Evolutionary conservation across 2,888 invertebrate species (phyloP), one percentile per base, ranked within the genome.

Genomic region (Ophraella communa): DNA sequence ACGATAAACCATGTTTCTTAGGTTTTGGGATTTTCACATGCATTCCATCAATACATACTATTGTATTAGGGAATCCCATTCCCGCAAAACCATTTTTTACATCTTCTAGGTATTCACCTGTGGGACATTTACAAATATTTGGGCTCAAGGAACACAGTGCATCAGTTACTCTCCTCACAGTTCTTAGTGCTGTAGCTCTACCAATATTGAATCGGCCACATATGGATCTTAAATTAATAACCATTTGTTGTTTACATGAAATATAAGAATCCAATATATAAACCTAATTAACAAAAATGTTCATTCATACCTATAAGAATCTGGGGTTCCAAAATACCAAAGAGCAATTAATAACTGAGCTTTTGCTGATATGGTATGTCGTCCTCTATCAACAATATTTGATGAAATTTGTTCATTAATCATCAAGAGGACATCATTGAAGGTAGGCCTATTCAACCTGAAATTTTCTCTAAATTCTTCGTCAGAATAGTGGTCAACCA

Each of bases 1-100:
- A 65, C 23, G 57, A 57, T n/a, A 51, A n/a, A n/a, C 65, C 61
- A 65, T 61, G 57, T 27, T 65, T 33, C 55, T 65, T 65, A n/a
- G 55, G 60, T 42, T 60, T 55, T 1, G 49, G 56, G 24, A 64
- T 64, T 60, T 17, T n/a, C 21, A 64, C 49, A 51, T 64, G 54
- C 24, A 27, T 59, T 14, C 55, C 64, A 53, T 60, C 52, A 42
- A 53, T n/a, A n/a, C n/a, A n/a, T n/a, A n/a, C n/a, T n/a, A n/a
- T n/a, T n/a, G n/a, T n/a, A n/a, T n/a, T n/a, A n/a, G 51, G 51
- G 7, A 51, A 35, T 49, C 58, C 58, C 58, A 51, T 58, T 58
- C 4, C 17, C 11, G 0, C 30, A 58, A 58, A 47, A 30, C 57
- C 57, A 57, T 57, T 57, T 27, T 20, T 49, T 23, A 39, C 21